phyloP scores from a whole-genome alignment of 1,140 invertebrate genomes.

The Calephelis nemesis region DNA sequence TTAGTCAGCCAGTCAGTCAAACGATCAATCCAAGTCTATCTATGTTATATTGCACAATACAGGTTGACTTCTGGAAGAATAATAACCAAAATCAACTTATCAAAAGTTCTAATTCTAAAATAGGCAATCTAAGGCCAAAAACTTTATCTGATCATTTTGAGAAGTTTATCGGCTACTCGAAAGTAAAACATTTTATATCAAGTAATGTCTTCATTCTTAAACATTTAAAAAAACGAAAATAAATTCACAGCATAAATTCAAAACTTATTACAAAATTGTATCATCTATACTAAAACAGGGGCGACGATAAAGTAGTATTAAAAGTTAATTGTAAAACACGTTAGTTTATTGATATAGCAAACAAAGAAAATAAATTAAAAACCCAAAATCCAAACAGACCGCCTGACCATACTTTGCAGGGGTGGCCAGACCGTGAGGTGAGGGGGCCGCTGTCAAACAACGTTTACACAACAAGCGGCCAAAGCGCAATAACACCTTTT shows the following conservation, averaged over 20 bases:
- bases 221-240: too few species aligned
- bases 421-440: conserved; percentile 19
- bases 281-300: neutral
- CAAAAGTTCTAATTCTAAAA: too few species aligned
- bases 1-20: too few species aligned
- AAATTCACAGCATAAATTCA: neutral
- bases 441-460: conserved; percentile 58
- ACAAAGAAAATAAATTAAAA: conserved; percentile 54
- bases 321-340: conserved; percentile 14
- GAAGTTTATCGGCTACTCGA: too few species aligned
- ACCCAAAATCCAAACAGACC: conserved; percentile 58
- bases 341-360: conserved; percentile 22
- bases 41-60: too few species aligned
- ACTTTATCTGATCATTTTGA: too few species aligned
- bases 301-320: neutral
- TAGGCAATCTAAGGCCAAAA: too few species aligned
- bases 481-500: conserved; percentile 62
- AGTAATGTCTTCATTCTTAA: too few species aligned
- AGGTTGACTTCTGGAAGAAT: too few species aligned
- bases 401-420: conserved; percentile 42
- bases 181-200: too few species aligned
- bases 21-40: too few species aligned
- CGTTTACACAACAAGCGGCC: conserved; percentile 58
- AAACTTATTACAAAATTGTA: neutral
- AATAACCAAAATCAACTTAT: too few species aligned